phyloP scores from a whole-genome alignment of 2,113 vertebrate genomes.

The Semnornis frantzii region DNA sequence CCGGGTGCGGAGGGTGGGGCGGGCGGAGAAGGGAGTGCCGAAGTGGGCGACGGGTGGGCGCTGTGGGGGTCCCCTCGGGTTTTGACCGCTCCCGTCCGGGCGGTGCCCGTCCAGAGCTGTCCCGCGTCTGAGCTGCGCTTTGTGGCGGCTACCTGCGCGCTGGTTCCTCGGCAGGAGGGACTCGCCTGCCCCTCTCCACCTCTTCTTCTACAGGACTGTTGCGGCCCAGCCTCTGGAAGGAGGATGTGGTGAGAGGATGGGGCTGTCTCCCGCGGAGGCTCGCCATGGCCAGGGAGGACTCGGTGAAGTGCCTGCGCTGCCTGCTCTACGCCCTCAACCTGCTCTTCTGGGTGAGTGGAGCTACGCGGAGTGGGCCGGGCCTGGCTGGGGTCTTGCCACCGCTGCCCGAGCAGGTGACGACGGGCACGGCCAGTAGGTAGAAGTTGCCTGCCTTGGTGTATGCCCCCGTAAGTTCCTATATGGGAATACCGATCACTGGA shows the following conservation, averaged over 20 bases:
- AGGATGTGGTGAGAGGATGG: slow-evolving; percentile 85
- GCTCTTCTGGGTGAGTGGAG: slow-evolving; percentile 93
- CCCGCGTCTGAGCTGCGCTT: background rate
- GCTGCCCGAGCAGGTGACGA: slow-evolving; percentile 64
- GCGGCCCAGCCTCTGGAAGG: background rate
- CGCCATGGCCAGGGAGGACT: slow-evolving; percentile 96
- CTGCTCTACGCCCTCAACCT: slow-evolving; percentile 94
- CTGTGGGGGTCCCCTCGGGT: background rate
- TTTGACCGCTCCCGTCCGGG: background rate
- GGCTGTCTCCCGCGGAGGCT: slow-evolving; percentile 64
- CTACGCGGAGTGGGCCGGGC: background rate
- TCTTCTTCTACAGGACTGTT: slow-evolving; percentile 38
- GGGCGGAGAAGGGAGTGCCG: background rate
- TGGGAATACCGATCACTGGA: background rate
- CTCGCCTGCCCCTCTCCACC: background rate
- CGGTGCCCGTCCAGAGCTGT: no score
- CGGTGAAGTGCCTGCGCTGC: slow-evolving; percentile 94
- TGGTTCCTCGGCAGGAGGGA: background rate
- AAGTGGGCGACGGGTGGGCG: background rate
- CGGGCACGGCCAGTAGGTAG: background rate
- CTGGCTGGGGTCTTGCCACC: background rate
- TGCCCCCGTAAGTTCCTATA: background rate
- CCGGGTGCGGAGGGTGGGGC: background rate
- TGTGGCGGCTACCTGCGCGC: background rate
- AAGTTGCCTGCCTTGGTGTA: background rate